phyloP scores from a whole-genome alignment of 2,888 invertebrate genomes.

The Agrochola macilenta region DNA sequence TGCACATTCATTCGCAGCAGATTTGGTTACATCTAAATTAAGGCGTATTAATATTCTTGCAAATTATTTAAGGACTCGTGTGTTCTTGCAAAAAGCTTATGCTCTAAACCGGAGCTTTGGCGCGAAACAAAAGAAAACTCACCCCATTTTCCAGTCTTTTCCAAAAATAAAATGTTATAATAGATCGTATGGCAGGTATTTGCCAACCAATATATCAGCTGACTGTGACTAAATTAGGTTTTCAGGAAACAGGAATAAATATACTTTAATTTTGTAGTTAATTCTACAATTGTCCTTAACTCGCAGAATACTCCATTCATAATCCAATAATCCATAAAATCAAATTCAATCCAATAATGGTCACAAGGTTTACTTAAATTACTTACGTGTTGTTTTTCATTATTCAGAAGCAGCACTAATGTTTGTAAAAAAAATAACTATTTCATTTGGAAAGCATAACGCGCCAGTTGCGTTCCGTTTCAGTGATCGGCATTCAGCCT shows the following conservation, averaged over 20 bases:
- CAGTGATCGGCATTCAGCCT: conserved; percentile 81
- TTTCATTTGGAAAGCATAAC: conserved; percentile 84
- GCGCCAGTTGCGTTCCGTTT: conserved; percentile 80
- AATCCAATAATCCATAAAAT: conserved; percentile 4
- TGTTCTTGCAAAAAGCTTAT: background rate
- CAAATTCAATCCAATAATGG: conserved; percentile 10
- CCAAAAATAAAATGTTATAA: background rate
- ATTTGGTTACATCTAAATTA: background rate
- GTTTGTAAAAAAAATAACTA: conserved; percentile 65
- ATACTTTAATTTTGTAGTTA: background rate
- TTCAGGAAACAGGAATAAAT: conserved; percentile 8
- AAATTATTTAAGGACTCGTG: background rate
- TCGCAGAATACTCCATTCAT: background rate
- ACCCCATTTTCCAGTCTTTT: background rate
- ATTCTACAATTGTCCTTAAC: background rate
- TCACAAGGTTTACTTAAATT: conserved; percentile 10
- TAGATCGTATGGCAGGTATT: background rate
- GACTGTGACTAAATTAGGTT: background rate
- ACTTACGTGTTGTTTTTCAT: conserved; percentile 33
- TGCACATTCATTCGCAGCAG: background rate
- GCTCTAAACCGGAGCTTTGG: background rate
- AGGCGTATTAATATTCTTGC: too few relatives aligned
- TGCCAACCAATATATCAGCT: background rate
- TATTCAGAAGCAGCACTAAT: conserved; percentile 36
- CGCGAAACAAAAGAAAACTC: conserved; percentile 16